Conservation (phyloP, 1,140 invertebrate genomes). For the Drosophila pandora region DNA sequence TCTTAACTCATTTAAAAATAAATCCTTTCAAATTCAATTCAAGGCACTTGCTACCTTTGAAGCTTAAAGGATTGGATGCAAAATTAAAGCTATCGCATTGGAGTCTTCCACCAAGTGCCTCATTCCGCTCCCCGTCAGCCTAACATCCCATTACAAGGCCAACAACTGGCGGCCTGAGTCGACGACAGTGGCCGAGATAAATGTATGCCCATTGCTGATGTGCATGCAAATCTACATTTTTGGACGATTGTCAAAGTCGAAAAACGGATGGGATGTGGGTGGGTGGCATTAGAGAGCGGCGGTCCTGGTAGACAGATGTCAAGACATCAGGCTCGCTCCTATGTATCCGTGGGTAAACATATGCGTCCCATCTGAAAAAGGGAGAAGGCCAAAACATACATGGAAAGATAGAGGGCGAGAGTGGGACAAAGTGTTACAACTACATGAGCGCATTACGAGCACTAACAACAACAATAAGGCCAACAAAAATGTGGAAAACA, state of each 20-base stretch:
- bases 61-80: background rate
- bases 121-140: background rate
- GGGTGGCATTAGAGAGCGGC: constrained; percentile 7
- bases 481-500: constrained; percentile 31
- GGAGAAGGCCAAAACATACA: background rate
- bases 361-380: constrained; percentile 52
- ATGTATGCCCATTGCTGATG: constrained; percentile 75
- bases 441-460: constrained; percentile 68
- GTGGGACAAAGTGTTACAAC: constrained; percentile 6
- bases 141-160: constrained; percentile 43
- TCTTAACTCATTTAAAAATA: background rate
- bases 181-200: constrained; percentile 65
- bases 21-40: background rate
- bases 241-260: constrained; percentile 61
- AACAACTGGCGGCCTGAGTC: constrained; percentile 54
- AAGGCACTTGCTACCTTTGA: background rate
- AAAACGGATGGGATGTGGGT: constrained; percentile 4
- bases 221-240: constrained; percentile 80
- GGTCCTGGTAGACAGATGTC: constrained; percentile 68
- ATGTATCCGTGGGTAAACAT: constrained; percentile 50
- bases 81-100: constrained; percentile 6
- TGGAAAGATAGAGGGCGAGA: background rate
- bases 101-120: background rate
- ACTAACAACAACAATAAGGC: constrained; percentile 39
- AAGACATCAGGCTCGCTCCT: constrained; percentile 68